phyloP scores from a whole-genome alignment of 2,888 invertebrate genomes.

The Hyles lineata region DNA sequence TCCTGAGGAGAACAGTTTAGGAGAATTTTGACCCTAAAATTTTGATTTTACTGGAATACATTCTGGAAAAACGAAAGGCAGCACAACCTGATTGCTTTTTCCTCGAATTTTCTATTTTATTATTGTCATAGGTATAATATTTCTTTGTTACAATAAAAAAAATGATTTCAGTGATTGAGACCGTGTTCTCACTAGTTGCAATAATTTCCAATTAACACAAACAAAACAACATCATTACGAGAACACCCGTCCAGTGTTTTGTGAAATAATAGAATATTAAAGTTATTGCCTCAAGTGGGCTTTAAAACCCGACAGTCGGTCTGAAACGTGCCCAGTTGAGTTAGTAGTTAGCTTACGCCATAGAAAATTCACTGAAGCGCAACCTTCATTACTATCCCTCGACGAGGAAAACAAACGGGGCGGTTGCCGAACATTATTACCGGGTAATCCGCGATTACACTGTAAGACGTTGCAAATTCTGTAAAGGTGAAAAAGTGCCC shows the following conservation, averaged over 20 bases:
- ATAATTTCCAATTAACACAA: no score
- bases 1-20: no score
- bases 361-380: constrained; percentile 56
- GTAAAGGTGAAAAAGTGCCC: constrained; percentile 57
- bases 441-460: constrained; percentile 56
- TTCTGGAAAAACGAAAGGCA: no score
- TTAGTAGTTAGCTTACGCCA: constrained; percentile 29
- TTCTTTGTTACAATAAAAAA: no score
- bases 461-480: constrained; percentile 57
- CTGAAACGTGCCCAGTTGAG: constrained; percentile 39
- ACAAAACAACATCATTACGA: neutral
- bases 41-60: no score
- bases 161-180: no score
- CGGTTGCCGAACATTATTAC: constrained; percentile 55
- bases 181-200: no score
- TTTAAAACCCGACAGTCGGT: constrained; percentile 11
- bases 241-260: neutral
- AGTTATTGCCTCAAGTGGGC: neutral
- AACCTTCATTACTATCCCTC: constrained; percentile 59
- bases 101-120: no score
- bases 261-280: neutral
- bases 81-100: no score
- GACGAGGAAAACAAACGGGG: constrained; percentile 57
- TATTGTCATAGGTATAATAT: no score
- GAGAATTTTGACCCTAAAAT: no score